These are phyloP conservation scores for Chorisops tibialis DNA, from an alignment of 2,888 invertebrate genomes.

Conservation along the genomic window DNA sequence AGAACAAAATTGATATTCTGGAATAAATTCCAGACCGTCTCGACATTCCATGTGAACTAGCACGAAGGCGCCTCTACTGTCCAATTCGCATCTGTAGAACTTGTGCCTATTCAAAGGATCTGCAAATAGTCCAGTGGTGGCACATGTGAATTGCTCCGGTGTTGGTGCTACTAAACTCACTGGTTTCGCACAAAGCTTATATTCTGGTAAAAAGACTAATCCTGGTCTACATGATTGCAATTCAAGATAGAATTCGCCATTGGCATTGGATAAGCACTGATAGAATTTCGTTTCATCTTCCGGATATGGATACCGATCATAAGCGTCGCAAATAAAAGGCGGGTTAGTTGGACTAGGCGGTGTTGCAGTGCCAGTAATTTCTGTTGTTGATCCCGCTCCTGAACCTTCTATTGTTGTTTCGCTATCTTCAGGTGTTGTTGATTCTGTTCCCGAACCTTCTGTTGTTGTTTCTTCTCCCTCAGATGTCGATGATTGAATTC, in stretches of 20 bases:
- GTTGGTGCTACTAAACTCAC: background rate
- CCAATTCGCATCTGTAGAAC: conserved; percentile 13
- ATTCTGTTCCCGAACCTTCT: background rate
- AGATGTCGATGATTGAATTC: background rate
- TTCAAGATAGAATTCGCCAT: background rate
- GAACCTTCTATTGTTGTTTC: too few species aligned
- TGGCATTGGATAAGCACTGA: background rate
- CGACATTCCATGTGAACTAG: conserved; percentile 2
- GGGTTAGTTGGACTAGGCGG: too few species aligned
- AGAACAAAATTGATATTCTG: background rate
- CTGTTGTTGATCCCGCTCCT: too few species aligned
- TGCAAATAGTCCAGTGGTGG: background rate
- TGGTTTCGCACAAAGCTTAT: conserved; percentile 4
- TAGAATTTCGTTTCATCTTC: conserved; percentile 8
- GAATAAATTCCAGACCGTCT: background rate
- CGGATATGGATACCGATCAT: conserved; percentile 16
- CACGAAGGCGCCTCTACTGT: background rate
- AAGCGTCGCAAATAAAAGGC: background rate
- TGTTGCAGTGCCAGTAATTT: too few species aligned
- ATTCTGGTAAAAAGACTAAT: conserved; percentile 10
- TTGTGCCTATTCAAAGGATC: background rate
- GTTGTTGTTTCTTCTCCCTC: background rate
- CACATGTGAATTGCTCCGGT: background rate
- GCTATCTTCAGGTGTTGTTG: background rate
- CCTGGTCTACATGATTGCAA: background rate